Percentiles rank a stretch among this genome's conserved stretches.
Conservation (phyloP, 2,888 invertebrate genomes). For the Cephus runcator region DNA sequence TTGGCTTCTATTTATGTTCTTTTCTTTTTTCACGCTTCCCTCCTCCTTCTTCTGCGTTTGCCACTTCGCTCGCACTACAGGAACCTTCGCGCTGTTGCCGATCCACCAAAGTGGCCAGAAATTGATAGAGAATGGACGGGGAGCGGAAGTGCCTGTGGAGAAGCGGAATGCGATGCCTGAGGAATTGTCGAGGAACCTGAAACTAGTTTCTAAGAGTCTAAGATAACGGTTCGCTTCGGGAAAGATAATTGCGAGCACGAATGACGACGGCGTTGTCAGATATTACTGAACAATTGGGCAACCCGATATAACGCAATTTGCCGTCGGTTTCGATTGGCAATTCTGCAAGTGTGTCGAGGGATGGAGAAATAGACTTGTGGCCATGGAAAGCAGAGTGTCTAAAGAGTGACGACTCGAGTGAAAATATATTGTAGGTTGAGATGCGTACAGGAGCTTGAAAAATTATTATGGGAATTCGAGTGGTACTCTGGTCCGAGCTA, state of each 20-base stretch:
- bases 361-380: background rate
- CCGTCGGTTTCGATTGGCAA: background rate
- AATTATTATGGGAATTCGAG: background rate
- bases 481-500: background rate
- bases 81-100: background rate
- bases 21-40: conserved; percentile 2
- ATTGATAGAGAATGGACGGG: background rate
- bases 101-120: background rate
- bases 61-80: background rate
- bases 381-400: background rate
- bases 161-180: background rate
- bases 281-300: background rate
- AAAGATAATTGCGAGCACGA: background rate
- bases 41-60: background rate
- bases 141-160: background rate
- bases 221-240: background rate
- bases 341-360: background rate
- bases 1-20: background rate
- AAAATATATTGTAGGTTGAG: background rate
- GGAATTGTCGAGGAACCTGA: background rate
- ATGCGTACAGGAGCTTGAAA: background rate
- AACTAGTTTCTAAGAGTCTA: background rate
- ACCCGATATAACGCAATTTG: background rate
- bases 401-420: background rate
- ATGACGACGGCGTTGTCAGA: background rate